Evolutionary conservation across 2,888 invertebrate genomes (phyloP), one percentile per base, ranked within the genome.

Genomic region (Chloroclystis v-ata): DNA sequence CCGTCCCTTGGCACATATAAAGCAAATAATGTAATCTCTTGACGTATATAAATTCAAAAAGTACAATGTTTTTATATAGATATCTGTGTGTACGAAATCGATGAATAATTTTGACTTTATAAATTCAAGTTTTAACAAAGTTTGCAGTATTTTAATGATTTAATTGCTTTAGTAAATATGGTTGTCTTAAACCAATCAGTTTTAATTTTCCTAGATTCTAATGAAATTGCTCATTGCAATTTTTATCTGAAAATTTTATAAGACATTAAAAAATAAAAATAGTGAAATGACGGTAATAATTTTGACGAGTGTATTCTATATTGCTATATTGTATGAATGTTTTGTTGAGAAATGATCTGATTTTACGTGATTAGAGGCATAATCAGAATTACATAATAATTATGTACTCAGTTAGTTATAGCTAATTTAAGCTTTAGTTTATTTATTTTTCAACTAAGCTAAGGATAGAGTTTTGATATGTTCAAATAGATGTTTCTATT

Each of bases 311-410:
- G 42, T 48, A 46, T 49, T 57, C n/a, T n/a, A n/a, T n/a, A n/a
- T n/a, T n/a, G n/a, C n/a, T n/a, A n/a, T n/a, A n/a, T 56, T 60
- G 59, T 56, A 57, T 48, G 56, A 49, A 56, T 52, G 32, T 44
- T 20, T 41, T 28, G 13, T 9, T 43, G 57, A 41, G 49, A 55
- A 63, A 60, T 57, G 71, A 71, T 72, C 70, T 71, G 70, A 69
- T 67, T 65, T 56, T 54, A 58, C 60, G 65, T 66, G 65, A 64
- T 69, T 69, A 71, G 37, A 71, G 67, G 81, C 82, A 84, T 82
- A 82, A 82, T 79, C 73, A 35, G 67, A 71, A 72, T 20, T 78
- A 78, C 80, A 84, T 84, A 83, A 86, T 84, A 82, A 82, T 76
- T 78, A 82, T 48, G 46, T 82, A 84, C 83, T 84, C 84, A 78